phyloP scores from a whole-genome alignment of 2,113 vertebrate species.

The Beaufortia kweichowensis region DNA sequence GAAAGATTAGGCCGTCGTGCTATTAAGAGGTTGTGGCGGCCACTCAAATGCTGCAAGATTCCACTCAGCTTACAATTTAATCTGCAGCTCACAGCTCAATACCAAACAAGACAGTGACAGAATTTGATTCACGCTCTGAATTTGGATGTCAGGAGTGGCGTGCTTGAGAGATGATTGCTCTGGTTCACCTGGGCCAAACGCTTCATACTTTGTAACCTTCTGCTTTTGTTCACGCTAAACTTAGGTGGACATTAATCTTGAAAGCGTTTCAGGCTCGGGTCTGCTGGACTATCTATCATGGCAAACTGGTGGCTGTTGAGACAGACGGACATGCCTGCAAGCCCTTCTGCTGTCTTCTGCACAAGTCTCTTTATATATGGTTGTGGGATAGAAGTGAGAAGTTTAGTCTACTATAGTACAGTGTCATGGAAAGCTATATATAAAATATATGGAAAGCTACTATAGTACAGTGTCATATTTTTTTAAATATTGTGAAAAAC shows the following conservation, averaged over 20 bases:
- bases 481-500: too few species aligned
- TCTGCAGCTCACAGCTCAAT: conserved; percentile 30
- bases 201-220: conserved; percentile 2
- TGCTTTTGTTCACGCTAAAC: conserved; percentile 40
- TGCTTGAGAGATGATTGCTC: background rate
- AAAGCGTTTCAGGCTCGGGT: conserved; percentile 20
- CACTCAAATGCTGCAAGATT: conserved; percentile 37
- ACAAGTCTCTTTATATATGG: conserved; percentile 39
- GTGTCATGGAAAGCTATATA: too few species aligned
- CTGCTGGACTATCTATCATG: conserved; percentile 41
- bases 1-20: conserved; percentile 41
- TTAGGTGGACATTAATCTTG: conserved; percentile 47
- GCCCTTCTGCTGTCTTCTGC: conserved; percentile 28
- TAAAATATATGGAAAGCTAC: too few species aligned
- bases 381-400: background rate
- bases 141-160: conserved; percentile 7
- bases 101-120: conserved; percentile 23
- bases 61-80: conserved; percentile 42
- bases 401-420: background rate
- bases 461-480: too few species aligned
- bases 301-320: conserved; percentile 31
- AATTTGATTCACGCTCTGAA: conserved; percentile 28
- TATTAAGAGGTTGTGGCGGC: conserved; percentile 32
- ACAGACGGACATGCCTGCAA: conserved; percentile 31
- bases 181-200: background rate